Evolutionary conservation across 2,797 vertebrate species (phyloP).

Genomic region (Anas flavirostris): DNA sequence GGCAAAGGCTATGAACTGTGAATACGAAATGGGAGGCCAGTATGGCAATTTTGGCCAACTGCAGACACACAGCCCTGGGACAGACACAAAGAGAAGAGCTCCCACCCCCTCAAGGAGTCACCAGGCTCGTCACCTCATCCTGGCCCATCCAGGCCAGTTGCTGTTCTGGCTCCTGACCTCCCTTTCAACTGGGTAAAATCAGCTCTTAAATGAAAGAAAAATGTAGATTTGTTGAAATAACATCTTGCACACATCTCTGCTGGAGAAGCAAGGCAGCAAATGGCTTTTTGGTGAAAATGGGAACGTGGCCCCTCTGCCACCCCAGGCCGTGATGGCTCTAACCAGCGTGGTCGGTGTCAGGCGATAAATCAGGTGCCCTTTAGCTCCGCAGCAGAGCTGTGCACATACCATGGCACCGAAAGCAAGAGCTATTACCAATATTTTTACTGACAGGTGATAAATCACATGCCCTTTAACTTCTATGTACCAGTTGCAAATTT

Average conservation of each 20-base stretch:
- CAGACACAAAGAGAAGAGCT: not conserved
- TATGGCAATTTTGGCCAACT: not conserved
- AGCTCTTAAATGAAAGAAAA: not conserved
- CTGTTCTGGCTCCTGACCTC: not conserved
- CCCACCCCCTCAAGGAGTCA: not conserved
- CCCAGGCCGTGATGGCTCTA: not conserved
- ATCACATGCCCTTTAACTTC: conserved; percentile 72
- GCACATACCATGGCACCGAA: not conserved
- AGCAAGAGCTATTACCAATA: conserved; percentile 29
- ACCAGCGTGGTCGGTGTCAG: conserved; percentile 31
- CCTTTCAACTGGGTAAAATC: not conserved
- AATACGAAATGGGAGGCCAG: not conserved
- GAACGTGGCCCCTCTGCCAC: not conserved
- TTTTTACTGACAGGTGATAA: conserved; percentile 66
- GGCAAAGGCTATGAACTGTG: not conserved
- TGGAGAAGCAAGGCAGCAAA: not conserved
- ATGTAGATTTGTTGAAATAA: not conserved
- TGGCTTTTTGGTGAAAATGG: not conserved
- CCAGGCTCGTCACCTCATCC: accelerated
- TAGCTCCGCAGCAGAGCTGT: conserved; percentile 35
- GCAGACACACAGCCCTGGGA: not conserved
- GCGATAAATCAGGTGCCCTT: conserved; percentile 66
- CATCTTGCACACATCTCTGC: not conserved
- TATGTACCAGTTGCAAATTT: conserved; percentile 58
- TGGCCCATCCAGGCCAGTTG: not conserved